These are phyloP conservation scores for Pseudorhombus dupliciocellatus DNA, from an alignment of 2,113 vertebrate genomes.

Conservation along the genomic window DNA sequence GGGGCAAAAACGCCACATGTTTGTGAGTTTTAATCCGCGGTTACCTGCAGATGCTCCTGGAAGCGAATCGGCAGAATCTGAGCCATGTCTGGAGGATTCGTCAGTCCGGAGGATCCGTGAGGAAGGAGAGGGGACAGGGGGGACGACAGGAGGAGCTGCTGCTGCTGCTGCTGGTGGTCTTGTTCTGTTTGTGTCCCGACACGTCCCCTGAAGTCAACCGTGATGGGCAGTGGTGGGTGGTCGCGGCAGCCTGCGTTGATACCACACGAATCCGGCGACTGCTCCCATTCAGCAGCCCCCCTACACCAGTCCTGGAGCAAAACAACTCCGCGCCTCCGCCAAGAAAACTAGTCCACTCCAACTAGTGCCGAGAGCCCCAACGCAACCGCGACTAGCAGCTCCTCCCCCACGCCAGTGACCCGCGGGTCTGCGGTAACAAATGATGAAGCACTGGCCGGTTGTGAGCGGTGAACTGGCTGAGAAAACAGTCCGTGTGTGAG, in stretches of 20 bases:
- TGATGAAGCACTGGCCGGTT: neutral
- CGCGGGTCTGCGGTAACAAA: neutral
- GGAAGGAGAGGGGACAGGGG: constrained; percentile 54
- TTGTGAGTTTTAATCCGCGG: neutral
- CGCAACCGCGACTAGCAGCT: neutral
- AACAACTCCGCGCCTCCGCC: constrained; percentile 74
- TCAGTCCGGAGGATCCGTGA: constrained; percentile 49
- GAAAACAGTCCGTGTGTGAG: neutral
- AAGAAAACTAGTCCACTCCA: constrained; percentile 76
- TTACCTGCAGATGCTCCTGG: constrained; percentile 87
- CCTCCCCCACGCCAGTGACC: neutral
- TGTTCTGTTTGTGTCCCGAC: constrained; percentile 37
- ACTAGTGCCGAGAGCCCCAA: constrained; percentile 12
- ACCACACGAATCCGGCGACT: constrained; percentile 67
- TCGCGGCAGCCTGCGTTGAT: constrained; percentile 54
- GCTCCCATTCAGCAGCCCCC: constrained; percentile 74
- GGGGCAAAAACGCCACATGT: neutral
- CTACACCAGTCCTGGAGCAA: constrained; percentile 51
- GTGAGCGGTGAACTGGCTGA: neutral
- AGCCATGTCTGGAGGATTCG: constrained; percentile 75
- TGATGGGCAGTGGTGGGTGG: constrained; percentile 33
- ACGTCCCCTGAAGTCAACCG: constrained; percentile 59
- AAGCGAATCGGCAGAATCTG: constrained; percentile 84
- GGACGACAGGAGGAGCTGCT: constrained; percentile 58
- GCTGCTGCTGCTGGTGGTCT: constrained; percentile 31